phyloP scores from a whole-genome alignment of 2,113 vertebrate genomes.

The Odontophorus gujanensis region DNA sequence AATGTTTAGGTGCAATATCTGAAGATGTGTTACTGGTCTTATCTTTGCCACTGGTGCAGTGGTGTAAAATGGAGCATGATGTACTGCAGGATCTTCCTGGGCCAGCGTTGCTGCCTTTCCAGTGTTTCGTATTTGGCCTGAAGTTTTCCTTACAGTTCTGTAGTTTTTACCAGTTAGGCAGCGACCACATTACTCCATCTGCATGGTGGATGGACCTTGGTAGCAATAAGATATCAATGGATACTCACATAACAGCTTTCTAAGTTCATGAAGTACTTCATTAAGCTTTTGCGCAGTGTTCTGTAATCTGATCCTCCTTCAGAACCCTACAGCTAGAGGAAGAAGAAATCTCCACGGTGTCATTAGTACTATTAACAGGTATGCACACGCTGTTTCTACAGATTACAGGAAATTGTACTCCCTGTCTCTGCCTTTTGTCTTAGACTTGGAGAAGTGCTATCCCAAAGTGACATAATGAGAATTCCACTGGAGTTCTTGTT shows the following conservation, averaged over 20 bases:
- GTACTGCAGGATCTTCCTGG: not conserved
- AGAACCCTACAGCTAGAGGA: not conserved
- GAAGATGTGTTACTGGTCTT: not conserved
- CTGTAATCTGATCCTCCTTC: not conserved
- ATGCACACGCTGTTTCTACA: accelerated
- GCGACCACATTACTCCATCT: not conserved
- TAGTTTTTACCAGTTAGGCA: not conserved
- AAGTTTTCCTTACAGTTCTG: not conserved
- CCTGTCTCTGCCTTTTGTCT: not conserved
- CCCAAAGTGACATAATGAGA: not conserved
- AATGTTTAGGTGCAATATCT: not conserved
- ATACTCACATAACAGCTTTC: not conserved
- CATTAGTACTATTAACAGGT: accelerated
- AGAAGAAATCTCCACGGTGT: accelerated
- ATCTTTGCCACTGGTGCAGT: not conserved
- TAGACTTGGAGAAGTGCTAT: not conserved
- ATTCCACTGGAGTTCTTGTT: not conserved
- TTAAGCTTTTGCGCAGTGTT: accelerated
- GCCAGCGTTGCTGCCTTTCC: not conserved
- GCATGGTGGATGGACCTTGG: not conserved
- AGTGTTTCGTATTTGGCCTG: not conserved
- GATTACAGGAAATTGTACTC: not conserved
- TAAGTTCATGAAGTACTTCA: not conserved
- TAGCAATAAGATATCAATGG: not conserved
- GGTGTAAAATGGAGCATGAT: not conserved